Conservation (phyloP, 2,888 invertebrate genomes). For the Acleris laterana region DNA sequence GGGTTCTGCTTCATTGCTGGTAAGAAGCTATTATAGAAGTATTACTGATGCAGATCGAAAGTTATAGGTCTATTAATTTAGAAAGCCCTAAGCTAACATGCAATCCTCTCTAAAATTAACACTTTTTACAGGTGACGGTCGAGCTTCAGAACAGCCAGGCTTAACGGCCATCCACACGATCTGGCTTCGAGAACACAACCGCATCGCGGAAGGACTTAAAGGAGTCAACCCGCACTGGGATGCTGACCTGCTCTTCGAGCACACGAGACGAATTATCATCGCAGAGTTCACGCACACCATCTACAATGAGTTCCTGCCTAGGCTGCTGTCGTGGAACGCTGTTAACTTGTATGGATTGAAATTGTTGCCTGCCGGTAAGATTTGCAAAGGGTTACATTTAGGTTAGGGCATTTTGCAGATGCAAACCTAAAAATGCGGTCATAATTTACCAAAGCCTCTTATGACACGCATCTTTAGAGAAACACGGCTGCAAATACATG, state of each 20-base stretch:
- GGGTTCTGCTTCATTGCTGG: constrained; percentile 95
- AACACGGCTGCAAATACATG: too few species aligned
- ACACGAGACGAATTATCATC: constrained; percentile 90
- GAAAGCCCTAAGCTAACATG: background rate
- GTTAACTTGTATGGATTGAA: constrained; percentile 95
- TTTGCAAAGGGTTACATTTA: background rate
- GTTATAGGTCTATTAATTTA: too few species aligned
- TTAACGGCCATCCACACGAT: constrained; percentile 94
- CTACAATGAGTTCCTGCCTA: constrained; percentile 95
- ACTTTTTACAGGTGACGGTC: constrained; percentile 87
- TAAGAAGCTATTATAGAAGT: constrained; percentile 41
- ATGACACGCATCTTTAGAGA: too few species aligned
- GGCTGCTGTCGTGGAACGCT: constrained; percentile 95
- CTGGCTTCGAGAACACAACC: constrained; percentile 95
- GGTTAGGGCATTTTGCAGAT: too few species aligned
- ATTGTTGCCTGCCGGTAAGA: constrained; percentile 87
- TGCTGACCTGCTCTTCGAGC: constrained; percentile 92
- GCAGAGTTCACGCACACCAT: constrained; percentile 92
- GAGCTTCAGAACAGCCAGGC: constrained; percentile 96
- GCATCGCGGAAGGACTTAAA: constrained; percentile 90
- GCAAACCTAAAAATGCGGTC: too few species aligned
- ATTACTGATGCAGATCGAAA: too few species aligned
- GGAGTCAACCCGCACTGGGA: constrained; percentile 95
- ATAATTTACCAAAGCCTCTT: too few species aligned
- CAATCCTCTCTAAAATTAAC: too few species aligned